Evolutionary conservation across 2,113 vertebrate genomes (phyloP).

Genomic region (Gasterosteus nipponicus): DNA sequence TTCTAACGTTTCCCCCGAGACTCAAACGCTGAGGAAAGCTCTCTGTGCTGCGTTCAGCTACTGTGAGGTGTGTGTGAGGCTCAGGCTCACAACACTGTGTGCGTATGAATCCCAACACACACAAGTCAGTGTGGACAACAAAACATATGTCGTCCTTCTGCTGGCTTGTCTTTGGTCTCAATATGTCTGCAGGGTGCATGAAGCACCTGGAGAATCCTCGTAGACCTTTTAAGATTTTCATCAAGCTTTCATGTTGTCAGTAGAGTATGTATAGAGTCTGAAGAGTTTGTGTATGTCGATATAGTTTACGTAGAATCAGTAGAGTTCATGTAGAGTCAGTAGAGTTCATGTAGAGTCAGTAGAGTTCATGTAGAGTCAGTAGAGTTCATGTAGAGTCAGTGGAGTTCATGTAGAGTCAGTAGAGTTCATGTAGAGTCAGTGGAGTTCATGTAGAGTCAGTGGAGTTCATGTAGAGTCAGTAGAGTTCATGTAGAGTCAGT

Average conservation of each 20-base stretch:
- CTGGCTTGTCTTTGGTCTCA: neutral
- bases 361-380: neutral
- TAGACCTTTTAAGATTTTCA: neutral
- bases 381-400: neutral
- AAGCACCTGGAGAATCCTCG: neutral
- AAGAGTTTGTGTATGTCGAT: neutral
- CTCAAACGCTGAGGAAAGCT: slow-evolving; percentile 5
- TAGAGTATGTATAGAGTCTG: neutral
- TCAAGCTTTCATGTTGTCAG: neutral
- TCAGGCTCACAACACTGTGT: neutral
- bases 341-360: neutral
- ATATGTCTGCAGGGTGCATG: no score
- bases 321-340: neutral
- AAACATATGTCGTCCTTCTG: neutral
- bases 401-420: neutral
- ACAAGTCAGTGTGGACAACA: neutral
- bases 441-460: neutral
- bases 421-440: neutral
- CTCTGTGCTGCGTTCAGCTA: slow-evolving; percentile 34
- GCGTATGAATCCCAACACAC: neutral
- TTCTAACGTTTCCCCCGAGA: slow-evolving; percentile 38
- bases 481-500: neutral
- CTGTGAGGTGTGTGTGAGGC: neutral
- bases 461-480: neutral
- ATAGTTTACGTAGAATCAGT: neutral